Evolutionary conservation across 92 coral and sea anemone species (phyloP).

Genomic region (Bergia sp.): DNA sequence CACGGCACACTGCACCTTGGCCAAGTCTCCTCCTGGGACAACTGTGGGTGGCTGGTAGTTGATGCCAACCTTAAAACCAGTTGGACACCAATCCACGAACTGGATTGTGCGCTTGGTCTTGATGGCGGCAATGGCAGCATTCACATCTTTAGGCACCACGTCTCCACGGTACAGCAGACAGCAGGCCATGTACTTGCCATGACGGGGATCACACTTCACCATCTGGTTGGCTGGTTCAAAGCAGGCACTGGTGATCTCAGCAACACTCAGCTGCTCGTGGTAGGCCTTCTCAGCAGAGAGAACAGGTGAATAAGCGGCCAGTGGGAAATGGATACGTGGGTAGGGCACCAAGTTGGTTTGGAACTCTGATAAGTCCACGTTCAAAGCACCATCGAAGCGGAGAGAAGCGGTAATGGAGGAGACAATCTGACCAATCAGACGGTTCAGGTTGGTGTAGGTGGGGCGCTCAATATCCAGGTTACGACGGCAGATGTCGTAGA

Average conservation of each 20-base stretch:
- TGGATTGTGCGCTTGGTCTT: constrained; percentile 75
- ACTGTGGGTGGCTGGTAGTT: constrained; percentile 58
- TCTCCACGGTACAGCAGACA: constrained; percentile 57
- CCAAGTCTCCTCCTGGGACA: background rate
- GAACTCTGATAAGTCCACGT: background rate
- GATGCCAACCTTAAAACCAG: constrained; percentile 75
- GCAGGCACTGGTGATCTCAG: constrained; percentile 66
- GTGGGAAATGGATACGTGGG: constrained; percentile 52
- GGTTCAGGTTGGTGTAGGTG: constrained; percentile 73
- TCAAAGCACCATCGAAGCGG: background rate
- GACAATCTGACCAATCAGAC: constrained; percentile 64
- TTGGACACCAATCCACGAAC: constrained; percentile 82
- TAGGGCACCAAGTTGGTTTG: no score
- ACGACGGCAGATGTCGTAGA: constrained; percentile 91
- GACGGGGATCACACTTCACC: constrained; percentile 65
- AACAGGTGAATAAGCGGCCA: constrained; percentile 90
- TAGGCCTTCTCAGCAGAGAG: constrained; percentile 91
- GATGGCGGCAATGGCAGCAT: constrained; percentile 74
- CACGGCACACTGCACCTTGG: constrained; percentile 27
- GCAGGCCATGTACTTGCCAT: constrained; percentile 60
- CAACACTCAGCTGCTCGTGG: constrained; percentile 82
- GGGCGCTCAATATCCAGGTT: constrained; percentile 78
- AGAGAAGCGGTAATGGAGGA: no score
- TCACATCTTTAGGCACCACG: constrained; percentile 76
- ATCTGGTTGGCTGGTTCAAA: constrained; percentile 66